Conservation (phyloP, 1,140 invertebrate species). For the Physella acuta region DNA sequence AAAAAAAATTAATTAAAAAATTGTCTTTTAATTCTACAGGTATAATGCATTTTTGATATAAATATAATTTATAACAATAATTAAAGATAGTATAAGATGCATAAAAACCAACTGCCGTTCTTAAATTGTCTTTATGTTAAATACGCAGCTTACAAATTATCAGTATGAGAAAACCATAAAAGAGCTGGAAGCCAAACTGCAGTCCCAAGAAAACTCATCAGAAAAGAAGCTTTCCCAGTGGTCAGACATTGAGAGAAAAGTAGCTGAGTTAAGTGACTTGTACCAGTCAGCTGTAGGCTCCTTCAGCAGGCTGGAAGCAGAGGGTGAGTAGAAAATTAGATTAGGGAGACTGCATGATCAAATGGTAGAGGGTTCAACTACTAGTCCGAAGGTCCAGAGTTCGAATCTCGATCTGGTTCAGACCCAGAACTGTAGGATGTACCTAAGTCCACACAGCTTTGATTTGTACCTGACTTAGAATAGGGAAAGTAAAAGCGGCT, state of each 20-base stretch:
- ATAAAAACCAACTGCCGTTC: background rate
- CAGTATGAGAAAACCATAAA: constrained; percentile 12
- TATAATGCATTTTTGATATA: too few relatives aligned
- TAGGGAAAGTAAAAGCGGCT: too few relatives aligned
- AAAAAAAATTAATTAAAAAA: too few relatives aligned
- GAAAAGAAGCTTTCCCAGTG: background rate
- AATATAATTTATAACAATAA: background rate
- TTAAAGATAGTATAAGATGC: background rate
- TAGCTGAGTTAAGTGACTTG: background rate
- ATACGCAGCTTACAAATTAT: background rate
- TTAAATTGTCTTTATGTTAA: too few relatives aligned
- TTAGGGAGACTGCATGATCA: too few relatives aligned
- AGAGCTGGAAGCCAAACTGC: constrained; percentile 11
- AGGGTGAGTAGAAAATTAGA: constrained; percentile 10
- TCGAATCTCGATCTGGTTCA: too few relatives aligned
- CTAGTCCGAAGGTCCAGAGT: too few relatives aligned
- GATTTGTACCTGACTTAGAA: too few relatives aligned
- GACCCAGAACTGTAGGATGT: too few relatives aligned
- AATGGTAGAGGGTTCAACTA: too few relatives aligned
- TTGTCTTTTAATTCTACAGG: too few relatives aligned
- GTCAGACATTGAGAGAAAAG: background rate
- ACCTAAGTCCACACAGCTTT: too few relatives aligned
- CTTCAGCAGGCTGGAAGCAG: background rate
- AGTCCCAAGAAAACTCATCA: background rate
- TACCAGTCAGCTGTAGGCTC: background rate